Evolutionary conservation across 2,797 vertebrate genomes (phyloP), one percentile per base, ranked within the genome.

Genomic region (Mastacembelus armatus): DNA sequence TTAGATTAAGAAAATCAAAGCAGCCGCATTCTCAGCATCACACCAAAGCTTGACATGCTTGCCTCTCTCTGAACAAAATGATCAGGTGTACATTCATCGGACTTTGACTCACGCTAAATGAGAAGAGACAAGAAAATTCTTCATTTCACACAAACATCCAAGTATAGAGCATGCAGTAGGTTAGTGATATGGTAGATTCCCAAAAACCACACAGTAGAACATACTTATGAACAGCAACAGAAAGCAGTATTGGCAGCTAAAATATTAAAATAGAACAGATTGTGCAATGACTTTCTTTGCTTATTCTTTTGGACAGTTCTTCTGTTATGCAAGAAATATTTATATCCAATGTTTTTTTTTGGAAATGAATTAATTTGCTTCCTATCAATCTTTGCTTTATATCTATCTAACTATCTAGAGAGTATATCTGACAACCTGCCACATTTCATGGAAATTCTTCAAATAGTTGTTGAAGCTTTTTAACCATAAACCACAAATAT

Each of bases 51-150:
- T 19, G 43, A 79, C 86, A 91, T 90, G 89, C 92, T 92, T 92
- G 92, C 92, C 92, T 93, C 87, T 93, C 92, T 89, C 78, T 86
- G 83, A 92, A 88, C 76, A 89, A 78, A 87, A 91, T 72, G 87
- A 92, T 87, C 88, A 93, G 90, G 81, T 92, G 92, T 21, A 91
- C 80, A 85, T 90, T 92, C 78, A 79, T 59, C 5, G 90, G 91
- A 76, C 47, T 90, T 80, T 91, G 91, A 84, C 68, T 81, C 82
- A 93, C 78, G 89, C 91, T 92, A 73, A 74, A 88, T 36, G 22
- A 84, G 60, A 89, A 71, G 87, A 88, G 64, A 91, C 49, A 83
- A 68, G 85, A 66, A 77, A 58, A 51, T 19, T 39, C 65, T 75
- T 85, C 65, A 84, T 44, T 78, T 45, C 56, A 74, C 49, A 26